Base-by-base conservation (phyloP, 1,140 invertebrate species). In the Dryas iulia region DNA sequence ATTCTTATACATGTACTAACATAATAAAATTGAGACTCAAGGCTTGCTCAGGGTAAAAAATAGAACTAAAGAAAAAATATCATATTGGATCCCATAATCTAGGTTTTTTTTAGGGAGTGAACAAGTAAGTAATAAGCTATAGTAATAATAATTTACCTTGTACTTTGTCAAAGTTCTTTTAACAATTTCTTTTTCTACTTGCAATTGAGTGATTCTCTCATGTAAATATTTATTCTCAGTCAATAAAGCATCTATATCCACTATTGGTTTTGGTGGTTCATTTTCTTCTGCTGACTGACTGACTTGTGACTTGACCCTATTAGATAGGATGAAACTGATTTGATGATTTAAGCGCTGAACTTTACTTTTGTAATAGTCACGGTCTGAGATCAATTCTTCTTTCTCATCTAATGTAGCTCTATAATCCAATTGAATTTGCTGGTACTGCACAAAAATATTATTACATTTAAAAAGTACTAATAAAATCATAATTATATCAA, bases 311-410 rank as follows among this genome's bases (percentile, higher is more conserved):
- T 91, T 83, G 0, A 69, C 25, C 72, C 83, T 84, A 76, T 89
- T 93, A 74, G 86, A 77, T 0, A 98, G 87, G 2, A 96, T 94
- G 73, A 94, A 95, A 73, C 96, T 95, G 10, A 98, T 92, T 82
- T 97, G 96, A 76, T 96, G 94, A 87, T 97, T 98, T 3, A 98
- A 93, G 31, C 96, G 91, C 81, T 97, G 96, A 12, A 96, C 95
- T 90, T 98, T 98, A 72, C 94, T 96, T 83, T 96, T 96, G 76
- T 96, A 97, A n/a, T 95, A 95, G 90, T 97, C 96, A 69, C 96
- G 92, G 82, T 97, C 96, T 11, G 94, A 95, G 21, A 96, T 94
- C 18, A 97, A 83, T 76, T 98, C 97, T 79, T 97, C 96, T 86
- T 97, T 97, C 83, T 98, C 97, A 92, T 98, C 97, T 31, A 98